A percentile compares a stretch with the other conserved stretches of the same genome.
These are phyloP conservation scores for Danionella cerebrum DNA, from an alignment of 2,113 vertebrate genomes.

Conservation along the genomic window DNA sequence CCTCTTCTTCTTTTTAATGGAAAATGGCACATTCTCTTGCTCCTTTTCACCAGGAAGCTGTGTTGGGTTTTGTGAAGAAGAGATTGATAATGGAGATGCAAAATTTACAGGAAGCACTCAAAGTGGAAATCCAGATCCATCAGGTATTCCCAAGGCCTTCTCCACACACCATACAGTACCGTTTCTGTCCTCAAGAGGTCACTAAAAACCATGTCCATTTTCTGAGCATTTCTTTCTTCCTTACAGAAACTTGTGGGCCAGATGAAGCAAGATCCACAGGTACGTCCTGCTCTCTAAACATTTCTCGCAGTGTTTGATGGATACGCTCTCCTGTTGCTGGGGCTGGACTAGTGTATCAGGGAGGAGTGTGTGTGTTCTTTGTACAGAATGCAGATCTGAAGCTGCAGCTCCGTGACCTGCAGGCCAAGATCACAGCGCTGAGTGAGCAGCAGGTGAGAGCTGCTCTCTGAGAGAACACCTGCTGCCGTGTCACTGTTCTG, in stretches of 20 bases:
- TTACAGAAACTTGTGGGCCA: constrained; percentile 38
- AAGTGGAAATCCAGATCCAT: constrained; percentile 90
- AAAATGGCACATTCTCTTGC: too few relatives aligned
- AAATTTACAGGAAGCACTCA: constrained; percentile 85
- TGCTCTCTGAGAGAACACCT: constrained; percentile 10
- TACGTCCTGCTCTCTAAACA: neutral
- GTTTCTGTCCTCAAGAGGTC: constrained; percentile 19
- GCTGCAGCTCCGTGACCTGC: constrained; percentile 88
- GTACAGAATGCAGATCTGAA: constrained; percentile 87
- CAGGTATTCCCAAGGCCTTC: constrained; percentile 60
- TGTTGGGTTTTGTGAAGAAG: constrained; percentile 45
- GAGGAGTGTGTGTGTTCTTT: constrained; percentile 22
- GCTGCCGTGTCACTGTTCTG: constrained; percentile 18
- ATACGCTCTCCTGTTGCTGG: constrained; percentile 3
- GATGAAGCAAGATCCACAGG: constrained; percentile 44
- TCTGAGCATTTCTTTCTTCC: neutral
- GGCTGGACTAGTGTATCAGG: constrained; percentile 7
- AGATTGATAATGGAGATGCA: constrained; percentile 80
- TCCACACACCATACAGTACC: constrained; percentile 11
- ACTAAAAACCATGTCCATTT: constrained; percentile 23
- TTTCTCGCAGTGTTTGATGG: constrained; percentile 1
- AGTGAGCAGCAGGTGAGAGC: constrained; percentile 70
- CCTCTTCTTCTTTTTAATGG: too few relatives aligned
- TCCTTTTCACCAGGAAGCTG: constrained; percentile 32
- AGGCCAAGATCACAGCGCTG: constrained; percentile 89